These are phyloP conservation scores for Hirundo rustica DNA, from an alignment of 2,797 vertebrate species.

Conservation along the genomic window DNA sequence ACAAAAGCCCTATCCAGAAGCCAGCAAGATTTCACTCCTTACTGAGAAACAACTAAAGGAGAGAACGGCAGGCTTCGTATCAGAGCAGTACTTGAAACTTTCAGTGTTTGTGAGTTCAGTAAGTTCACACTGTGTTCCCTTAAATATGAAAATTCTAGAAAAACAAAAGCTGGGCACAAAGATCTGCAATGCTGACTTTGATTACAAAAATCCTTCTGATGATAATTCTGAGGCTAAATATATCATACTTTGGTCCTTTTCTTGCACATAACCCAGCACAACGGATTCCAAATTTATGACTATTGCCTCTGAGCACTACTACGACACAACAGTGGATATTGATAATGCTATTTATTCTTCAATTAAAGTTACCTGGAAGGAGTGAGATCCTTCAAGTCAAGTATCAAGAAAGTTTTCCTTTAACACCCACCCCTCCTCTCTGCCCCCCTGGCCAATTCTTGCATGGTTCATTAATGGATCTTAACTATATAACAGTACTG, in stretches of 20 bases:
- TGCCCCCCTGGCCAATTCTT: background rate
- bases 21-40: slow-evolving; percentile 15
- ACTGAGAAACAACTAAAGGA: slow-evolving; percentile 12
- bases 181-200: background rate
- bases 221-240: slow-evolving; percentile 14
- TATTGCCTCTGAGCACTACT: background rate
- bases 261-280: background rate
- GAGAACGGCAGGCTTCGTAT: background rate
- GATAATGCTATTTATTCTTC: slow-evolving; percentile 24
- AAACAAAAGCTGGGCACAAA: slow-evolving; percentile 26
- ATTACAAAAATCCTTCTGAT: slow-evolving; percentile 50
- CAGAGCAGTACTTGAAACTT: slow-evolving; percentile 31
- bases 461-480: background rate
- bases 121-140: background rate
- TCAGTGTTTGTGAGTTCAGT: background rate
- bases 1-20: slow-evolving; percentile 32
- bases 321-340: background rate
- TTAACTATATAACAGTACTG: background rate
- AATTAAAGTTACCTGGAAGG: slow-evolving; percentile 8
- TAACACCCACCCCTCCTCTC: background rate
- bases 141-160: slow-evolving; percentile 13
- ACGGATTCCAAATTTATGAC: background rate
- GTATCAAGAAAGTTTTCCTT: slow-evolving; percentile 24
- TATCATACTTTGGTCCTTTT: background rate
- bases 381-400: background rate